Evolutionary conservation across 2,113 vertebrate species (phyloP).

Genomic region (Apaloderma vittatum): DNA sequence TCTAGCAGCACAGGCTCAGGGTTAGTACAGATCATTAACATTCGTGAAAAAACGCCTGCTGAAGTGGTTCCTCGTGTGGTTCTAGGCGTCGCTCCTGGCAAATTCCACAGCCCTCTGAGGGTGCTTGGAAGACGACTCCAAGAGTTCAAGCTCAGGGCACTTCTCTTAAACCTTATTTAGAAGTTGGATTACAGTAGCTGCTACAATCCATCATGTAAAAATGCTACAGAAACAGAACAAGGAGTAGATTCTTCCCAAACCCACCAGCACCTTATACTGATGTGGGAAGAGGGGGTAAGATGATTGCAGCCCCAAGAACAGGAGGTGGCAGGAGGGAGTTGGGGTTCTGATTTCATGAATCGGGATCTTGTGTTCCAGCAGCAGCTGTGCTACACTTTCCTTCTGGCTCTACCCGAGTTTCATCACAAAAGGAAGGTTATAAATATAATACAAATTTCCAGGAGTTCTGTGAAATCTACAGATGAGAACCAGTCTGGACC

Average conservation of each 20-base stretch:
- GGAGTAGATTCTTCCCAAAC: neutral
- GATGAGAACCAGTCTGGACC: neutral
- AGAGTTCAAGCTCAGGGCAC: neutral
- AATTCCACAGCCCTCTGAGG: neutral
- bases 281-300: neutral
- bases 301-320: neutral
- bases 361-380: rapidly evolving
- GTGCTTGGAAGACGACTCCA: neutral
- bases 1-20: neutral
- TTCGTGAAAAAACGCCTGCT: neutral
- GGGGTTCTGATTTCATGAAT: neutral
- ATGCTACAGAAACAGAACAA: rapidly evolving
- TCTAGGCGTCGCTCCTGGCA: neutral
- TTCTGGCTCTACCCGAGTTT: neutral
- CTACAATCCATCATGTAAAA: neutral
- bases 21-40: neutral
- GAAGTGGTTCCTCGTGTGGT: neutral
- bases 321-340: neutral
- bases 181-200: neutral
- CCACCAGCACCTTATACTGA: rapidly evolving
- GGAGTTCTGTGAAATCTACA: neutral
- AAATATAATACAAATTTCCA: neutral
- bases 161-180: neutral
- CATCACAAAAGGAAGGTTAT: too few species aligned
- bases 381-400: neutral